These are phyloP conservation scores for Lithobates pipiens DNA, from an alignment of 2,797 vertebrate genomes.

Conservation along the genomic window DNA sequence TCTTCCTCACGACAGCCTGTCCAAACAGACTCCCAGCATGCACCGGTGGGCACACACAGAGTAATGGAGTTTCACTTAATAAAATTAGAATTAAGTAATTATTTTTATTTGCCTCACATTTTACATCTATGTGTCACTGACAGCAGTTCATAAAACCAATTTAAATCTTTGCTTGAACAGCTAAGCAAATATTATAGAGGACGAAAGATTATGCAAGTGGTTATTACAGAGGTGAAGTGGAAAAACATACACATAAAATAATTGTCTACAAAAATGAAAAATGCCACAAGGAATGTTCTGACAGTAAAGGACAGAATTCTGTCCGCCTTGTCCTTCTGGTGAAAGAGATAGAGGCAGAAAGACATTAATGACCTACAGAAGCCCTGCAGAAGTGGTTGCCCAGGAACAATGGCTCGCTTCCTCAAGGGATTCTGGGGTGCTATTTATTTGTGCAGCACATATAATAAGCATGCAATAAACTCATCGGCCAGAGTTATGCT, in stretches of 20 bases:
- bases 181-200: conserved; percentile 50
- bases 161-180: conserved; percentile 56
- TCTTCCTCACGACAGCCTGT: conserved; percentile 11
- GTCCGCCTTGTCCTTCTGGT: conserved; percentile 21
- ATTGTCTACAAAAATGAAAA: conserved; percentile 53
- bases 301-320: conserved; percentile 39
- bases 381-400: conserved; percentile 7
- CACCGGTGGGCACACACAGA: conserved; percentile 12
- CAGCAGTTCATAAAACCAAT: conserved; percentile 49
- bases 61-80: conserved; percentile 52
- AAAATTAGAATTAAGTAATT: conserved; percentile 49
- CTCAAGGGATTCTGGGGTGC: conserved; percentile 42
- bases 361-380: conserved; percentile 51
- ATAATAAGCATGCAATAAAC: conserved; percentile 22
- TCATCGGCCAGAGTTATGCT: conserved; percentile 2
- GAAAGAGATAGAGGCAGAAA: conserved; percentile 28
- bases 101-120: conserved; percentile 45
- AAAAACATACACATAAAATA: conserved; percentile 50
- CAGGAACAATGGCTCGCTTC: conserved; percentile 16
- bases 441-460: conserved; percentile 31
- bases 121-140: conserved; percentile 37
- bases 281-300: conserved; percentile 51
- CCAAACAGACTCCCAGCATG: conserved; percentile 13
- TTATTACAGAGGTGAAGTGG: conserved; percentile 45
- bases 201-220: conserved; percentile 21